These are phyloP conservation scores for Dynastes maya DNA, from an alignment of 2,888 invertebrate genomes.

Conservation along the genomic window DNA sequence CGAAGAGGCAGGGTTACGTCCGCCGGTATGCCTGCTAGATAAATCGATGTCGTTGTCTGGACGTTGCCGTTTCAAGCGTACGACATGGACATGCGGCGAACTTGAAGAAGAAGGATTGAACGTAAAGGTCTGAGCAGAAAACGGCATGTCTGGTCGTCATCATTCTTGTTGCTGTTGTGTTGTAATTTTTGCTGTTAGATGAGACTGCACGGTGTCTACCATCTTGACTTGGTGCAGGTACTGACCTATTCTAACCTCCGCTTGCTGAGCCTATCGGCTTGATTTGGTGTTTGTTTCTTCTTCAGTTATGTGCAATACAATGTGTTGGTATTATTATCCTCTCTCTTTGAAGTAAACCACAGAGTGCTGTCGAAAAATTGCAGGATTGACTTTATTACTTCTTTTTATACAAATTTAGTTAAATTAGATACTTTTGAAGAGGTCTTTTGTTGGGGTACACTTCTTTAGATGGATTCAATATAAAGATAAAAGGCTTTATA, in stretches of 20 bases:
- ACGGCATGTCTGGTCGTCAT: conserved; percentile 51
- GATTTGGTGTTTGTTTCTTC: neutral
- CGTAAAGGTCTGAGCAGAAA: conserved; percentile 54
- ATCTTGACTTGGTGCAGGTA: conserved; percentile 52
- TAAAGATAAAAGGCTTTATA: too few species aligned
- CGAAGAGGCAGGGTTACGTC: too few species aligned
- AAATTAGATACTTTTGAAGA: too few species aligned
- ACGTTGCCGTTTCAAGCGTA: conserved; percentile 21
- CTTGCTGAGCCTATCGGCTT: conserved; percentile 56
- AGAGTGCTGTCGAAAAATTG: too few species aligned
- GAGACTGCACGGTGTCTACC: conserved; percentile 56
- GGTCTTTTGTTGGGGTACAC: too few species aligned
- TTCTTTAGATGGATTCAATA: too few species aligned
- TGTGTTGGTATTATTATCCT: too few species aligned
- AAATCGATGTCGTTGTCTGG: conserved; percentile 54
- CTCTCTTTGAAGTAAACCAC: neutral
- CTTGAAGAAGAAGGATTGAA: conserved; percentile 47
- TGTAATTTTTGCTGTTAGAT: conserved; percentile 40
- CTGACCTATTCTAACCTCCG: conserved; percentile 62
- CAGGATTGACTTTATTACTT: too few species aligned
- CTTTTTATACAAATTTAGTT: too few species aligned
- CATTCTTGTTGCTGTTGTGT: conserved; percentile 11
- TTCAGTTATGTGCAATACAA: neutral
- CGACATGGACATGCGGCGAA: conserved; percentile 32
- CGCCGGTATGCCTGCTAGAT: conserved; percentile 46